Base-by-base conservation (phyloP, 2,797 vertebrate species). In the Holocentrus rufus region DNA sequence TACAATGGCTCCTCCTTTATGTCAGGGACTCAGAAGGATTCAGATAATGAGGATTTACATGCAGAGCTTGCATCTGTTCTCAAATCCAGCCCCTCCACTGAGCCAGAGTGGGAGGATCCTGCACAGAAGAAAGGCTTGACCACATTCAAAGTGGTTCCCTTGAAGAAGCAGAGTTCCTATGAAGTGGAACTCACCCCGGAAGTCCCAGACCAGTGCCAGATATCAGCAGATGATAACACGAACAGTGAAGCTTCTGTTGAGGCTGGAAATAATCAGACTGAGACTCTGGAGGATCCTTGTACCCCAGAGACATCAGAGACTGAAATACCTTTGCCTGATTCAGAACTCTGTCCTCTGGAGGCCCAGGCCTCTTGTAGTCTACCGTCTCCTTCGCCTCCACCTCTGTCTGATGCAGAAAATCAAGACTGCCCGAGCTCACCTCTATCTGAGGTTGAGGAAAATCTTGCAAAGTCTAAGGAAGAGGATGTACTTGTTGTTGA, bases 401-500 rank as follows among this genome's bases (percentile, higher is more conserved):
- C 5, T 18, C 46, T 27, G 2, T 56, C 25, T 1, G 58, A 53
- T 23, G 17, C 53, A 10, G 53, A 57, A 18, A 46, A 34, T 34
- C 25, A 18, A 7, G 47, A 66, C 8, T 0, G 8, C 20, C 65
- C 39, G 36, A 64, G 22, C 42, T 75, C 65, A 1, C 34, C 60
- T 61, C 30, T 9, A 0, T 13, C 76, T 3, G 73, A 79, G 25
- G 89, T 77, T 65, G 84, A 81, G 6, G 83, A 88, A 77, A 81
- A 64, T 50, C 69, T 27, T 39, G 66, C 88, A 75, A 77, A 84
- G 10, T 85, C 85, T 42, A 60, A 82, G 31, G 92, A 88, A 70
- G 86, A 92, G 42, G 95, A 94, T 67, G 82, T 91, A 74, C 85
- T 93, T 63, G 92, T 93, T 76, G 91, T 90, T 58, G 89, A 92